A percentile compares a stretch with the other conserved stretches of the same genome.
Evolutionary conservation across 2,797 vertebrate species (phyloP).

Genomic region (Buphagus erythrorhynchus): DNA sequence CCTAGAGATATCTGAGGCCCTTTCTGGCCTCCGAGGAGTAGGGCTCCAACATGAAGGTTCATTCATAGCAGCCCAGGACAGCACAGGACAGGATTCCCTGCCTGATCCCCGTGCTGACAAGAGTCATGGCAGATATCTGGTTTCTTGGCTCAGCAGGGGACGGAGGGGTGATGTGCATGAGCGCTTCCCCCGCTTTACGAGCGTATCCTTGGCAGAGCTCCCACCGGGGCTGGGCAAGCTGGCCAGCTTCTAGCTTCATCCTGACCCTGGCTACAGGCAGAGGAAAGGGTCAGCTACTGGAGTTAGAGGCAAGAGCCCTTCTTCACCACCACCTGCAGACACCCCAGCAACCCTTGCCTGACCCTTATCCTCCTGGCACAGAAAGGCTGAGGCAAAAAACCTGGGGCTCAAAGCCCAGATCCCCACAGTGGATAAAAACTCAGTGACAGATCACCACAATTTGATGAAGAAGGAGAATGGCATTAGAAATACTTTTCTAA

Average conservation of each 20-base stretch:
- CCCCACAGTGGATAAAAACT: neutral
- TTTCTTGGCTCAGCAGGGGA: conserved; percentile 29
- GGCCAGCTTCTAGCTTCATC: conserved; percentile 7
- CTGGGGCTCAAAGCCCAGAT: neutral
- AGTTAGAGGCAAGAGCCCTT: neutral
- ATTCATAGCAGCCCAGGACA: neutral
- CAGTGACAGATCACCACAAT: neutral
- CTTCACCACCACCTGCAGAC: neutral
- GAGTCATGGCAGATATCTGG: conserved; percentile 21
- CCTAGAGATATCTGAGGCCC: neutral
- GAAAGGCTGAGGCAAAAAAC: neutral
- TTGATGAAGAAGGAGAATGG: neutral
- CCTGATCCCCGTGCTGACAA: conserved; percentile 49
- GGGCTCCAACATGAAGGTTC: neutral
- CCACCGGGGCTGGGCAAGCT: neutral
- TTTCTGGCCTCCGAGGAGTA: neutral
- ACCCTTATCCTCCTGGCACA: neutral
- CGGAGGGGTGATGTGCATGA: neutral
- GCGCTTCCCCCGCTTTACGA: neutral
- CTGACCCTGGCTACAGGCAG: neutral
- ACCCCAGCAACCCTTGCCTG: neutral
- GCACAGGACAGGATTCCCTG: neutral
- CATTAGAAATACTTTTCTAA: neutral
- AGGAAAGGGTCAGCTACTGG: neutral
- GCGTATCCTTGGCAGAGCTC: conserved; percentile 10